A percentile compares a stretch with the other conserved stretches of the same genome.
Evolutionary conservation across 2,888 invertebrate species (phyloP).

Genomic region (Synergus umbraculus): DNA sequence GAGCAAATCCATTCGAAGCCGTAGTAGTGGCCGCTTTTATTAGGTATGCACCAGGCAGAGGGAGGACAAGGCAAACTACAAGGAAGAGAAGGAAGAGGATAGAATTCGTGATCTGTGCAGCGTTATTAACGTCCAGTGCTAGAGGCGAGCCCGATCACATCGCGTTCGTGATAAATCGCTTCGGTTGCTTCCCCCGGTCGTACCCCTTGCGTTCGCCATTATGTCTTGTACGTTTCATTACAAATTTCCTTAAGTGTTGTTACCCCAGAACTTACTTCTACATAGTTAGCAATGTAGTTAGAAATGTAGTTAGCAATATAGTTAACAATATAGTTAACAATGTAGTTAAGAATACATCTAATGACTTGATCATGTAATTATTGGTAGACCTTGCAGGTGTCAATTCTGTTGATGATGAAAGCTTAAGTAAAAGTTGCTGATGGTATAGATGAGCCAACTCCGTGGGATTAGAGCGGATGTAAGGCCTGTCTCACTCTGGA

Average conservation of each 20-base stretch:
- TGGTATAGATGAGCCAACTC: conserved; percentile 10
- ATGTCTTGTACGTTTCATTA: conserved; percentile 71
- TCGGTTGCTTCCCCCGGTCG: conserved; percentile 65
- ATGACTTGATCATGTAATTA: too few relatives aligned
- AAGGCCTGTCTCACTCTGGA: conserved; percentile 17
- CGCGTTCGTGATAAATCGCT: conserved; percentile 74
- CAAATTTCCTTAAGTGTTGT: conserved; percentile 70
- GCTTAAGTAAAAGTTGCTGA: not conserved
- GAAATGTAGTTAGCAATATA: too few relatives aligned
- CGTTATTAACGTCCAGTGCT: conserved; percentile 75
- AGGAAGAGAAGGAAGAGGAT: conserved; percentile 55
- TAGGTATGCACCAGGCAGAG: conserved; percentile 69
- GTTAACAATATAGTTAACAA: too few relatives aligned
- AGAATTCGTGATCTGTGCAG: conserved; percentile 70
- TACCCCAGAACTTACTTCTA: conserved; percentile 47
- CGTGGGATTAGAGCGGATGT: conserved; percentile 16
- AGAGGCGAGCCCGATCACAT: conserved; percentile 73
- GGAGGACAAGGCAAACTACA: conserved; percentile 55
- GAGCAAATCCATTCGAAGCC: conserved; percentile 52
- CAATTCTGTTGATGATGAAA: not conserved
- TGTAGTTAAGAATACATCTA: too few relatives aligned
- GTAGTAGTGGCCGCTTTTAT: conserved; percentile 68
- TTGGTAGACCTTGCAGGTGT: too few relatives aligned
- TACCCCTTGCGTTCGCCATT: conserved; percentile 61
- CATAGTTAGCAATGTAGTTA: too few relatives aligned